These are phyloP conservation scores for Drosophila carrolli DNA, from an alignment of 1,140 invertebrate species.

Conservation along the genomic window DNA sequence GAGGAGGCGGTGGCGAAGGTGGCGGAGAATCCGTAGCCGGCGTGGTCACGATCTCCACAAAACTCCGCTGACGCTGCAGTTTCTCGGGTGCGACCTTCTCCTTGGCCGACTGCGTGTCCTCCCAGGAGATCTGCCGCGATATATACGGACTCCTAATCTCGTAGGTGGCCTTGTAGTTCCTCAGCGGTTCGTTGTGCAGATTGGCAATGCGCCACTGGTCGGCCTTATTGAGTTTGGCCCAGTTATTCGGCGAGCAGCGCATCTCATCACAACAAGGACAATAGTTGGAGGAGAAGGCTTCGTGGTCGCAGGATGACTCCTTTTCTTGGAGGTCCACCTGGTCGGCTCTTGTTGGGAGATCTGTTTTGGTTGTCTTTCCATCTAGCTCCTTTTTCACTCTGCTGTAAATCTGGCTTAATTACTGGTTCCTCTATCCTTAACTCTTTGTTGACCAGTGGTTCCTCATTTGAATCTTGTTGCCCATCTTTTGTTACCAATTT, in stretches of 20 bases:
- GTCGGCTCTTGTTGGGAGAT: not conserved
- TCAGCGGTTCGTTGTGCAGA: constrained; percentile 59
- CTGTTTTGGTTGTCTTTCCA: not conserved
- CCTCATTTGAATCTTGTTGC: not conserved
- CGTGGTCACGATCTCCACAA: constrained; percentile 61
- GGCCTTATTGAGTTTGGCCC: constrained; percentile 66
- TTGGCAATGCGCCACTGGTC: constrained; percentile 78
- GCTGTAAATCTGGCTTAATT: not conserved
- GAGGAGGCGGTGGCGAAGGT: constrained; percentile 13
- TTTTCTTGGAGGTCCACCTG: too few species aligned
- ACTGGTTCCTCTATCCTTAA: too few species aligned
- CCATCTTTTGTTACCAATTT: not conserved
- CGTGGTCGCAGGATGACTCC: constrained; percentile 12
- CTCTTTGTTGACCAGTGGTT: not conserved
- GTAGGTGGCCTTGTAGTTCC: constrained; percentile 78
- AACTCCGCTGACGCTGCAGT: constrained; percentile 56
- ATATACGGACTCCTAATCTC: constrained; percentile 76
- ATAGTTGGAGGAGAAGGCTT: constrained; percentile 23
- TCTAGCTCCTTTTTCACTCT: not conserved
- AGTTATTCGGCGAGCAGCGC: constrained; percentile 60
- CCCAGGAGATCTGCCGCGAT: constrained; percentile 77
- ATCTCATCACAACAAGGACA: constrained; percentile 63
- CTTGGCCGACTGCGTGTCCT: constrained; percentile 48
- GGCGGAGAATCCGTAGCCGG: constrained; percentile 26
- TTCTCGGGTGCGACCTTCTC: constrained; percentile 13